phyloP scores from a whole-genome alignment of 1,140 invertebrate genomes.

The Euschistus heros region DNA sequence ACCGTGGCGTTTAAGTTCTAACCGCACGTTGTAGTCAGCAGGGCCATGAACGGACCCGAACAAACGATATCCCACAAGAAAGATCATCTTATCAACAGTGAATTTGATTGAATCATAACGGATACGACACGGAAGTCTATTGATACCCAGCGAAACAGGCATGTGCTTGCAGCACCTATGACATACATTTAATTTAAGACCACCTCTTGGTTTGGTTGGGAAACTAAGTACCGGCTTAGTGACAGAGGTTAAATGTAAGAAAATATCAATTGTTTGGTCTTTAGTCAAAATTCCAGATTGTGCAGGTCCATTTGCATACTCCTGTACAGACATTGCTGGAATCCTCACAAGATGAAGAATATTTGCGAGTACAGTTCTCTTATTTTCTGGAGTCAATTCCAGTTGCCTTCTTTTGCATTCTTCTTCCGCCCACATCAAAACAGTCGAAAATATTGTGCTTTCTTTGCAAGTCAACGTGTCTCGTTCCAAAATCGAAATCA shows the following conservation, averaged over 20 bases:
- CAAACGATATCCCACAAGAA: conserved; percentile 82
- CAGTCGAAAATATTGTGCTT: conserved; percentile 76
- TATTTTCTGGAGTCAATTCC: conserved; percentile 49
- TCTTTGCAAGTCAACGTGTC: conserved; percentile 87
- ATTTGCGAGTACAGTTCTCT: conserved; percentile 58
- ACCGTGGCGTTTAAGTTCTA: conserved; percentile 75
- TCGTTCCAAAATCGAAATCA: conserved; percentile 73
- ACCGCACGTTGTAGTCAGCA: conserved; percentile 80
- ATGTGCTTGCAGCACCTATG: conserved; percentile 88
- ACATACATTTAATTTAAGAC: conserved; percentile 73
- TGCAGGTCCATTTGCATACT: conserved; percentile 82
- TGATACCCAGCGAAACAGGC: conserved; percentile 89
- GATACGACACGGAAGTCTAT: conserved; percentile 87
- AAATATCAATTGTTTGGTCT: conserved; percentile 84
- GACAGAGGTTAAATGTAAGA: conserved; percentile 74
- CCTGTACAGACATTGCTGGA: conserved; percentile 79
- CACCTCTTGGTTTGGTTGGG: conserved; percentile 65
- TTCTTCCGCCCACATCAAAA: conserved; percentile 74
- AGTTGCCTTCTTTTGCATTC: conserved; percentile 71
- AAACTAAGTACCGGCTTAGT: conserved; percentile 72
- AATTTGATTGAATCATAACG: conserved; percentile 88
- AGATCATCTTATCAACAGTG: conserved; percentile 81
- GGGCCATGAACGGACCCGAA: conserved; percentile 85
- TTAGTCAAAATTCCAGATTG: conserved; percentile 77
- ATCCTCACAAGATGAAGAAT: conserved; percentile 76